phyloP scores from a whole-genome alignment of 2,888 invertebrate species.

The Caenorhabditis sulstoni region DNA sequence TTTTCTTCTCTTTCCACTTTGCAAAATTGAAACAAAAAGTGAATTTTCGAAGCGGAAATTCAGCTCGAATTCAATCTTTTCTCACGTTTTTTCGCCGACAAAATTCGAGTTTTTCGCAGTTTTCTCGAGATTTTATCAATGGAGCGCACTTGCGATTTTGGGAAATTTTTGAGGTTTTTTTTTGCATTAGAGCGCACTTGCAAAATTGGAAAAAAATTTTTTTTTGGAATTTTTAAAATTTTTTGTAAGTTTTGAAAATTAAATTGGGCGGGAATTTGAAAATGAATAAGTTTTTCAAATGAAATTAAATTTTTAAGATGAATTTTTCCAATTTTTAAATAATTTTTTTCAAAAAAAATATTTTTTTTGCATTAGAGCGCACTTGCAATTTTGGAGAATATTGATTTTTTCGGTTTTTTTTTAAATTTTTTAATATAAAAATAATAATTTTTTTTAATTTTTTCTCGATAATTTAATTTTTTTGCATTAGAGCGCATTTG shows the following conservation, averaged over 20 bases:
- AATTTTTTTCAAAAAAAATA: too few relatives aligned
- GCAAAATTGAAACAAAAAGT: not conserved
- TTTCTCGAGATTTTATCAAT: not conserved
- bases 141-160: conserved; percentile 4
- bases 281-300: too few relatives aligned
- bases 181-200: conserved; percentile 5
- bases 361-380: too few relatives aligned
- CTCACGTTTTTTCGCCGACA: not conserved
- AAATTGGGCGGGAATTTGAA: not conserved
- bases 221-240: conserved; percentile 6
- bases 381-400: too few relatives aligned
- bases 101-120: not conserved
- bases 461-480: not conserved
- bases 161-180: not conserved
- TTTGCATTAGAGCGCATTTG: too few relatives aligned
- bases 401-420: not conserved
- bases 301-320: too few relatives aligned
- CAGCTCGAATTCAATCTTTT: too few relatives aligned
- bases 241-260: not conserved
- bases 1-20: not conserved
- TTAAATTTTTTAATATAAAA: too few relatives aligned
- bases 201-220: not conserved
- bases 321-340: too few relatives aligned
- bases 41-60: conserved; percentile 3
- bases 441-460: not conserved